Evolutionary conservation across 2,113 vertebrate genomes (phyloP).

Genomic region (Picathartes gymnocephalus): DNA sequence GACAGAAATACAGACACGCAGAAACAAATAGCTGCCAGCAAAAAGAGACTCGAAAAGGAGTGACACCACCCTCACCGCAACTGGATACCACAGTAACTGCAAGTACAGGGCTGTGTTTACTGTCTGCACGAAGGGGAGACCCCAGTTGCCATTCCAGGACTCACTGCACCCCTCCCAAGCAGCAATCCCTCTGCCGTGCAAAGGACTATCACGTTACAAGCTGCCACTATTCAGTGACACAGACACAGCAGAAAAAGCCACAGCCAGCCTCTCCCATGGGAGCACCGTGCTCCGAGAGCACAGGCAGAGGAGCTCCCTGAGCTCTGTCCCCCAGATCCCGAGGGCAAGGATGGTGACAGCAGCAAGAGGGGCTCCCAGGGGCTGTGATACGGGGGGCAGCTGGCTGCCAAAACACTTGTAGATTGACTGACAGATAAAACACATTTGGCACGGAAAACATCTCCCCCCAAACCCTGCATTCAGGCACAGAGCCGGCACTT

Average conservation of each 20-base stretch:
- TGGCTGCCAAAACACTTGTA: neutral
- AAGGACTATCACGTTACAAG: neutral
- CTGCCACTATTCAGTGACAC: neutral
- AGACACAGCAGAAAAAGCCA: neutral
- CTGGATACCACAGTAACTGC: neutral
- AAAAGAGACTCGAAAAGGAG: neutral
- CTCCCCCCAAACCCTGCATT: neutral
- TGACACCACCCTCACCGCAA: neutral
- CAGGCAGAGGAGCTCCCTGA: neutral
- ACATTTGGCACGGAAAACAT: neutral
- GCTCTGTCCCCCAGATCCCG: neutral
- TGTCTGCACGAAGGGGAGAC: neutral
- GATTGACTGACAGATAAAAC: neutral
- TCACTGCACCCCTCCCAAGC: neutral
- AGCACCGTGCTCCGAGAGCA: neutral
- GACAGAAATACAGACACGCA: neutral
- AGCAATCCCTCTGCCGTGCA: neutral
- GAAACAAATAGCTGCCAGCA: neutral
- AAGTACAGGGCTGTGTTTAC: neutral
- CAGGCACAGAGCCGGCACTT: neutral
- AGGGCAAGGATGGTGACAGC: neutral
- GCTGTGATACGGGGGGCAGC: rapidly evolving
- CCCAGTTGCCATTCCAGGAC: neutral
- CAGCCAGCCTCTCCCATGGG: neutral
- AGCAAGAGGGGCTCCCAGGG: neutral